Evolutionary conservation across 1,140 invertebrate genomes (phyloP).

Genomic region (Sminthurides bifidus): DNA sequence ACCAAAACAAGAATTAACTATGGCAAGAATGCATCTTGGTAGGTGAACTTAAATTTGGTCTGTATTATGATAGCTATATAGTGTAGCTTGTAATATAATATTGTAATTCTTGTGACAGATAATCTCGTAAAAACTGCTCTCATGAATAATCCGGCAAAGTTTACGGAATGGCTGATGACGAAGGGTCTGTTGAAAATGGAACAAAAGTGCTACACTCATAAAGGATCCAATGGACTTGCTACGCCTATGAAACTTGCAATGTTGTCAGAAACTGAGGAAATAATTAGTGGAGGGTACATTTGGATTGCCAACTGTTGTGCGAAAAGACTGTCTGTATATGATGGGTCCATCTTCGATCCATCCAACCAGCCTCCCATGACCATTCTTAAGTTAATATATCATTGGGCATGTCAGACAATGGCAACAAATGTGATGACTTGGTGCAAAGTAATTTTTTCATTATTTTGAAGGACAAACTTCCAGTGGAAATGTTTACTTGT

Average conservation of each 20-base stretch:
- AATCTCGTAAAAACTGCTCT: constrained; percentile 65
- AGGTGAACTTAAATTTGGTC: constrained; percentile 6
- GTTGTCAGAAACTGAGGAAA: constrained; percentile 67
- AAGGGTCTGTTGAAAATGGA: constrained; percentile 63
- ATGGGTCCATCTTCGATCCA: constrained; percentile 71
- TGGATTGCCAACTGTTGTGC: constrained; percentile 78
- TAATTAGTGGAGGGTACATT: constrained; percentile 75
- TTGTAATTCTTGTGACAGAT: constrained; percentile 37
- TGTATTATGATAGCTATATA: constrained; percentile 1
- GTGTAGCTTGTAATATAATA: background rate
- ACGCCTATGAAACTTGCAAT: constrained; percentile 50
- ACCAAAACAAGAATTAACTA: constrained; percentile 33
- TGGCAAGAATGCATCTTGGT: constrained; percentile 43
- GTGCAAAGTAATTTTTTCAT: constrained; percentile 52
- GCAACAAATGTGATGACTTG: constrained; percentile 74
- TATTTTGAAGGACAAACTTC: constrained; percentile 21
- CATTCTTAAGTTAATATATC: constrained; percentile 70
- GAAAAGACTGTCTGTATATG: constrained; percentile 69
- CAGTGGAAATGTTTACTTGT: constrained; percentile 1
- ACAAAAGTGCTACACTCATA: constrained; percentile 57
- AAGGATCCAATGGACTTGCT: constrained; percentile 37
- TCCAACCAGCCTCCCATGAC: constrained; percentile 65
- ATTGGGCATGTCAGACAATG: constrained; percentile 79
- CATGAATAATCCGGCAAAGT: constrained; percentile 62
- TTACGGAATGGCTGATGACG: constrained; percentile 78